Evolutionary conservation across 2,797 vertebrate genomes (phyloP), one percentile per base, ranked within the genome.

Genomic region (Darevskia mixta): DNA sequence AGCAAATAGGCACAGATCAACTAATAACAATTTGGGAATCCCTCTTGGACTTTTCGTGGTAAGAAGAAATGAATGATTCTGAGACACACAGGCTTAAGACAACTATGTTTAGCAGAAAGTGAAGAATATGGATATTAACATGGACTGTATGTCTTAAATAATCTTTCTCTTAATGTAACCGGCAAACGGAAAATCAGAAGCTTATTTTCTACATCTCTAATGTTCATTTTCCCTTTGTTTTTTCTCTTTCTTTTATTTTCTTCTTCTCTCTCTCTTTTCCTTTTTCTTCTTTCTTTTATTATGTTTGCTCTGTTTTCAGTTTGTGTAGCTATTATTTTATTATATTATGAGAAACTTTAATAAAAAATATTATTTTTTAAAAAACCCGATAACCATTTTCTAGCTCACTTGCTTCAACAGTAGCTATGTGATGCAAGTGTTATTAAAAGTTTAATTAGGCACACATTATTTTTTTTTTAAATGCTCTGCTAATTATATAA

Each of bases 371-470:
- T 5, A 71, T 67, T 72, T 71, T 72, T 17, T 72, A 7, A 72
- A 72, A 92, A 92, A 93, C 58, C 71, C 93, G 89, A 89, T 93
- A 92, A 93, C 66, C 38, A 95, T 94, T 95, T 95, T 95, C 94
- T 89, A 91, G 94, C 93, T 95, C 94, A 95, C 94, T 96, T 94
- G 92, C 88, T 94, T 89, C 95, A 90, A 95, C 95, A 96, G 95
- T 95, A 96, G 95, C 95, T 94, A 95, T 90, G 92, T 95, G 94
- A 94, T 93, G 94, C 95, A 95, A 95, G 95, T 94, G 93, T 93
- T 93, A 94, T 96, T 94, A 95, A 95, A 96, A 94, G 94, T 95
- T 95, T 95, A 95, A 96, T 96, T 96, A 94, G 94, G 94, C 93
- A 85, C 89, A 93, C 93, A 95, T 89, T n/a, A n/a, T n/a, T n/a